Percentiles rank a stretch among this genome's conserved stretches.
phyloP scores from a whole-genome alignment of 2,797 vertebrate species.

The Hippopotamyrus pictus region DNA sequence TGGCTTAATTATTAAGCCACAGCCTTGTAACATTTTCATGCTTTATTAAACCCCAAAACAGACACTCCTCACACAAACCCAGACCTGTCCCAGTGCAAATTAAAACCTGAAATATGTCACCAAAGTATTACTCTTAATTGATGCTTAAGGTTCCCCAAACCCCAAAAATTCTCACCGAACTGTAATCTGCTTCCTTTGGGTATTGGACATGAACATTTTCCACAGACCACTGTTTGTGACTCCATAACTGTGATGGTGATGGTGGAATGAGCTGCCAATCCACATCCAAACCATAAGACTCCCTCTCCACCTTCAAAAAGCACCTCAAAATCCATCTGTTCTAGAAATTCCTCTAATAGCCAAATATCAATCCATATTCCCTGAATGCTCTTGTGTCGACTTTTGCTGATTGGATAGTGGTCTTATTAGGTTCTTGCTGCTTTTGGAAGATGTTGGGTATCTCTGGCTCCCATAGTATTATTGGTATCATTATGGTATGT shows the following conservation, averaged over 20 bases:
- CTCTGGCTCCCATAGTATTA: not conserved
- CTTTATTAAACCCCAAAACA: not conserved
- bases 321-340: not conserved
- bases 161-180: not conserved
- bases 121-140: not conserved
- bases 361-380: not conserved
- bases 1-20: not conserved
- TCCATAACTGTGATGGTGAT: not conserved
- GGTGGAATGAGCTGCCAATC: not conserved
- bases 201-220: not conserved
- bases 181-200: not conserved
- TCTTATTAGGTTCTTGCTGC: not conserved
- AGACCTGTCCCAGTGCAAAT: not conserved
- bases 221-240: not conserved
- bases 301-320: not conserved
- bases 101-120: not conserved
- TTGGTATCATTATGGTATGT: not conserved
- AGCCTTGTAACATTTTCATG: not conserved
- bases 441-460: not conserved
- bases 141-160: not conserved
- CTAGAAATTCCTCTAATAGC: not conserved
- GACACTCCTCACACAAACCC: not conserved
- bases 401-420: not conserved
- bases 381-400: not conserved
- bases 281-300: not conserved